Percentiles rank a stretch among this genome's conserved stretches.
Evolutionary conservation across 1,140 invertebrate genomes (phyloP).

Genomic region (Heliconius melpomene): DNA sequence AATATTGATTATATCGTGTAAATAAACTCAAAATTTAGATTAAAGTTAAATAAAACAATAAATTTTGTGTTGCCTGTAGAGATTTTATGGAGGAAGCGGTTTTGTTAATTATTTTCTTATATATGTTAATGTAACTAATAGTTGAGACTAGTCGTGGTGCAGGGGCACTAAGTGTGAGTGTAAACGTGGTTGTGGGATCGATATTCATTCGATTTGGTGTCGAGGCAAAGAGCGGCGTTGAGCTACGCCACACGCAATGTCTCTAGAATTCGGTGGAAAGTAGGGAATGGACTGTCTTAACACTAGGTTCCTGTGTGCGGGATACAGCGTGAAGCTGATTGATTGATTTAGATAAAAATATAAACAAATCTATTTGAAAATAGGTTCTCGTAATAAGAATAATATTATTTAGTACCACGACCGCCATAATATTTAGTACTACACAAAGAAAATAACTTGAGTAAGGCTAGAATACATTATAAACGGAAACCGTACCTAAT

Average conservation of each 20-base stretch:
- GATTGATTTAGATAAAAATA: too few species aligned
- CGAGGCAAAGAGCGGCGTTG: neutral
- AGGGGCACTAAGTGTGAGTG: too few species aligned
- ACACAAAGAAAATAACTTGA: neutral
- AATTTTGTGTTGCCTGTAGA: neutral
- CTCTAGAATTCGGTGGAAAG: neutral
- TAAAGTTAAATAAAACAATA: slow-evolving; percentile 13
- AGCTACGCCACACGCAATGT: neutral
- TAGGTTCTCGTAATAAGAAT: too few species aligned
- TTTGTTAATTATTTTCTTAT: neutral
- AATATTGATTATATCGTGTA: slow-evolving; percentile 27
- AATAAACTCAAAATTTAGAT: slow-evolving; percentile 16
- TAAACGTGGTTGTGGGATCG: neutral
- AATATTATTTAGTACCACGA: too few species aligned
- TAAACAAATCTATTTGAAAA: too few species aligned
- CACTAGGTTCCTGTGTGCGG: neutral
- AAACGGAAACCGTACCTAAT: neutral
- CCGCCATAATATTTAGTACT: too few species aligned
- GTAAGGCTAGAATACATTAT: neutral
- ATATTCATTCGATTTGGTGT: neutral
- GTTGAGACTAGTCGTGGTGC: too few species aligned
- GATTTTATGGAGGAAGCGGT: neutral
- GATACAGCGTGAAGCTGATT: neutral
- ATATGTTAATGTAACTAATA: too few species aligned
- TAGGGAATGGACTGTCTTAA: neutral